These are phyloP conservation scores for Montipora cactus DNA, from an alignment of 64 coral and sea anemone genomes.

Conservation along the genomic window DNA sequence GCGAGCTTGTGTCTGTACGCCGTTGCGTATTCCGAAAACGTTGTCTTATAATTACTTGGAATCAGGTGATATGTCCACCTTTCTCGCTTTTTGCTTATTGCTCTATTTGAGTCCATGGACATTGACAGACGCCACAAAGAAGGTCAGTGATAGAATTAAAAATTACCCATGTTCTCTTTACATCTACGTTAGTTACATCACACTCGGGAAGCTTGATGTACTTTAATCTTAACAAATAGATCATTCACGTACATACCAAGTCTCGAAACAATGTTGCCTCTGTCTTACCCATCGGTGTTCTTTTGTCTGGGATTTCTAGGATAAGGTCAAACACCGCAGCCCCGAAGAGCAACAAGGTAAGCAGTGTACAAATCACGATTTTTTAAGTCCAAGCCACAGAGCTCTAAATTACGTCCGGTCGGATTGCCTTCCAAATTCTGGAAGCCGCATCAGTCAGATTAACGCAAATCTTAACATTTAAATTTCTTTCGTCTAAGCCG, in stretches of 20 bases:
- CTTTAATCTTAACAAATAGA: too few species aligned
- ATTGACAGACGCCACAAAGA: not conserved
- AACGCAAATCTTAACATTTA: not conserved
- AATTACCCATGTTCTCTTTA: not conserved
- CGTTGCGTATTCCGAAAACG: not conserved
- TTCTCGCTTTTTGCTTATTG: not conserved
- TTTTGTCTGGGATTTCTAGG: not conserved
- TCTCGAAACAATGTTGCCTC: not conserved
- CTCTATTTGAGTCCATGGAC: conserved; percentile 6
- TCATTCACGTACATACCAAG: too few species aligned
- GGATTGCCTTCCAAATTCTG: conserved; percentile 8
- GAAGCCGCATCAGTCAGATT: conserved; percentile 21
- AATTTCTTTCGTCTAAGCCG: not conserved
- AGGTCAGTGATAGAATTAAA: not conserved
- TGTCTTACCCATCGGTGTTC: not conserved
- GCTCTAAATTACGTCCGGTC: not conserved
- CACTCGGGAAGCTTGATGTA: not conserved
- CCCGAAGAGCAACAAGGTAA: conserved; percentile 40
- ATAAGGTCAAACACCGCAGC: not conserved
- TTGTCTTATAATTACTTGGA: not conserved
- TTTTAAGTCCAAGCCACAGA: not conserved
- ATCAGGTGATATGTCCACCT: not conserved
- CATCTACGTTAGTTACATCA: not conserved
- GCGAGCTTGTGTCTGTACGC: not conserved
- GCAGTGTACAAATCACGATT: not conserved